Percentiles rank a stretch among this genome's conserved stretches.
Evolutionary conservation across 1,140 invertebrate genomes (phyloP).

Genomic region (Batillaria attramentaria): DNA sequence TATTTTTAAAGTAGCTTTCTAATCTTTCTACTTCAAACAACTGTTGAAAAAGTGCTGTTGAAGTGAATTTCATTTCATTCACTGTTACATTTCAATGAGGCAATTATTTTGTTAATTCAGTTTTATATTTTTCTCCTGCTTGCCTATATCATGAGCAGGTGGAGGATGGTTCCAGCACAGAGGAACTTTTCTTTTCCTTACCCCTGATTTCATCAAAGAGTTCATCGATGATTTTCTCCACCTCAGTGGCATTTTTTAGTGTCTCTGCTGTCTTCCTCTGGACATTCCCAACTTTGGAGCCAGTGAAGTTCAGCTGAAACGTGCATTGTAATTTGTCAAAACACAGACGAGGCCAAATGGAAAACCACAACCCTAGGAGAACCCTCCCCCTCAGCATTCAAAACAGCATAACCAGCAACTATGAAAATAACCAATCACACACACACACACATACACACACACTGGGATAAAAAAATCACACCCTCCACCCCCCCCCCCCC

Average conservation of each 20-base stretch:
- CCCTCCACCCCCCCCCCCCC: background rate
- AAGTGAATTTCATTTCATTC: no score
- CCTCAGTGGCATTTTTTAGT: conserved; percentile 43
- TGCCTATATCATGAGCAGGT: no score
- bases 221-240: conserved; percentile 46
- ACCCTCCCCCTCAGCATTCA: background rate
- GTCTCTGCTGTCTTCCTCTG: conserved; percentile 36
- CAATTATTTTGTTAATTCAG: no score
- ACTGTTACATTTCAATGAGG: no score
- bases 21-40: no score
- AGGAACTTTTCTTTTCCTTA: no score
- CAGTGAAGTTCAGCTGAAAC: conserved; percentile 28
- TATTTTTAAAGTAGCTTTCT: no score
- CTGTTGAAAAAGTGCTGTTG: no score
- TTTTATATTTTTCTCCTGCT: no score
- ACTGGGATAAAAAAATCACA: background rate
- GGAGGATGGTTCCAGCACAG: no score
- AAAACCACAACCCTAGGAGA: background rate
- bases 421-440: background rate
- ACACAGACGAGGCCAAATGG: background rate
- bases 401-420: background rate
- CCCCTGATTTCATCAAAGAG: conserved; percentile 50
- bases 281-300: conserved; percentile 12
- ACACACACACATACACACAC: background rate
- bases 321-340: no score